These are phyloP conservation scores for Zapornia atra DNA, from an alignment of 2,113 vertebrate species.

Conservation along the genomic window DNA sequence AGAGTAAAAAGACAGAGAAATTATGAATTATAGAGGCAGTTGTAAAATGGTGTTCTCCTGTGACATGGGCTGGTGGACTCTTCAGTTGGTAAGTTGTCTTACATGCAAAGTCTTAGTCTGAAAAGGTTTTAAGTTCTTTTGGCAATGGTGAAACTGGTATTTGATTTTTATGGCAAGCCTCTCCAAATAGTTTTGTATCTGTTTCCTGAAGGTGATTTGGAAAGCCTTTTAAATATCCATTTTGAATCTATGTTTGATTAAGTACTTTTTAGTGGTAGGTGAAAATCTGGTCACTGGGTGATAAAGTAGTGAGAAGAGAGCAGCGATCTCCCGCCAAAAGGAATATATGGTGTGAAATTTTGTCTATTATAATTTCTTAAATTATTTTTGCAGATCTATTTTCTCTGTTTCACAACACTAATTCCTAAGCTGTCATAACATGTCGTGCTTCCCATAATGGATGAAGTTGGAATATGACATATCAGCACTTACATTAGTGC, in stretches of 20 bases:
- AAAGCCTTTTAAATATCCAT: neutral
- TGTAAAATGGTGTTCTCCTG: neutral
- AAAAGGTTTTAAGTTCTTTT: neutral
- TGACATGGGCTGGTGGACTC: neutral
- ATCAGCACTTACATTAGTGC: neutral
- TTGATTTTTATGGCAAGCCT: neutral
- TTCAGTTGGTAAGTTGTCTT: neutral
- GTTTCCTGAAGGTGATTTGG: slow-evolving; percentile 32
- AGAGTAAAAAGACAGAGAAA: neutral
- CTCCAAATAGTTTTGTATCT: neutral
- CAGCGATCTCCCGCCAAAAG: neutral
- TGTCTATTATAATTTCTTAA: neutral
- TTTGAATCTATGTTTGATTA: slow-evolving; percentile 12
- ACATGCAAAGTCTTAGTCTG: neutral
- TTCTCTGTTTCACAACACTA: neutral
- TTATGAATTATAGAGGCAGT: neutral
- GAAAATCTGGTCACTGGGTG: neutral
- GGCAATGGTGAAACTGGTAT: neutral
- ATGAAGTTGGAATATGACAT: neutral
- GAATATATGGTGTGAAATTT: neutral
- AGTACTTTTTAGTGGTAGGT: neutral
- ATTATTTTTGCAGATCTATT: neutral
- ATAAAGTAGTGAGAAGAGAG: neutral
- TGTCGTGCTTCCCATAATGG: neutral
- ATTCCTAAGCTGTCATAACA: neutral